Conservation (phyloP, 1,140 invertebrate species). For the Apolygus lucorum region DNA sequence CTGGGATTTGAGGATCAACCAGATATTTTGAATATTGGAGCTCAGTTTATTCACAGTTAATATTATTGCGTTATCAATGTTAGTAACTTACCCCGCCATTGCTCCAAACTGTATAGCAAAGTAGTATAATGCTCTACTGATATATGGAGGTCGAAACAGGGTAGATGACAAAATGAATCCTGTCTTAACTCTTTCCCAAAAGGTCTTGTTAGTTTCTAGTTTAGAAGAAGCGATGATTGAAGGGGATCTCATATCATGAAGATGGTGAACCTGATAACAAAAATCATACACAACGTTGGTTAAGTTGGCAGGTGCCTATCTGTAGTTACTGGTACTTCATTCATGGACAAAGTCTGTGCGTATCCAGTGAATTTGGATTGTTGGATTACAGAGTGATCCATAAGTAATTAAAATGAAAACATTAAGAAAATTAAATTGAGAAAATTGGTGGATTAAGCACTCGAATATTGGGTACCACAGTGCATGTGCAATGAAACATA, state of each 20-base stretch:
- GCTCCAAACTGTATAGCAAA: slow-evolving; percentile 15
- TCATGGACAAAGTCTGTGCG: too few species aligned
- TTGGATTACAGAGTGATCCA: too few species aligned
- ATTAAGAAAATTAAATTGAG: too few species aligned
- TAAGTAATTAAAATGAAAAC: too few species aligned
- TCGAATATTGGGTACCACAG: too few species aligned
- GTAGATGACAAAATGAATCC: background rate
- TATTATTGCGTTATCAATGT: background rate
- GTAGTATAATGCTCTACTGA: slow-evolving; percentile 2
- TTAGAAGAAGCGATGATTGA: background rate
- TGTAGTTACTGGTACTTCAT: too few species aligned
- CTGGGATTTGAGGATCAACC: background rate
- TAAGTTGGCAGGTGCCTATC: too few species aligned
- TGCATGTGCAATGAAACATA: too few species aligned
- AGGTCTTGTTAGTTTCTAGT: background rate
- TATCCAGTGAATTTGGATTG: too few species aligned
- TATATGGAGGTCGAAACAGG: background rate
- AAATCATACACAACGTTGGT: too few species aligned
- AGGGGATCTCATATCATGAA: background rate
- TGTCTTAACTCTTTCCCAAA: background rate
- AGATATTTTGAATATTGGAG: background rate
- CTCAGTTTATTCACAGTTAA: background rate
- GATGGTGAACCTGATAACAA: background rate
- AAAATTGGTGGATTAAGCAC: too few species aligned
- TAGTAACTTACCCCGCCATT: slow-evolving; percentile 8